A percentile compares a stretch with the other conserved stretches of the same genome.
These are phyloP conservation scores for Nemopilema nomurai DNA, from an alignment of 30 jellyfish, hydroid and myxozoan species.

Conservation along the genomic window DNA sequence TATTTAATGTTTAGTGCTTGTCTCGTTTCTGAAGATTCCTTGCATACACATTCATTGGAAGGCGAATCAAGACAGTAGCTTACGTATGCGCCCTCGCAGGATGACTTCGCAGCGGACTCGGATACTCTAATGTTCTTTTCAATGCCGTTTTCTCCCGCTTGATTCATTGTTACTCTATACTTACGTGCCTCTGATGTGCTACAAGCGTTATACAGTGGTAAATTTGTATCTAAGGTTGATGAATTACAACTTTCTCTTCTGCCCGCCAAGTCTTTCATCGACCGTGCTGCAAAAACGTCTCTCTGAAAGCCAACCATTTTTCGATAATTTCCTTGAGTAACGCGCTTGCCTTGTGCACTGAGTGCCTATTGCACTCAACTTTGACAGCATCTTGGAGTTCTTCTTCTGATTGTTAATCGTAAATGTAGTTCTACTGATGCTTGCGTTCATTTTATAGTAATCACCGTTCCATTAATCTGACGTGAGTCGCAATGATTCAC, in stretches of 20 bases:
- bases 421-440: background rate
- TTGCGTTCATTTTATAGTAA: slow-evolving; percentile 1
- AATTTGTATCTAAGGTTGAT: background rate
- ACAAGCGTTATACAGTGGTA: background rate
- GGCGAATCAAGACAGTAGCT: no score
- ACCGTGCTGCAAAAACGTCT: background rate
- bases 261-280: background rate
- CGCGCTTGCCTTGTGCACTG: background rate
- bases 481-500: background rate
- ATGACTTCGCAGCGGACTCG: no score
- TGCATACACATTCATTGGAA: background rate
- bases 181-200: background rate
- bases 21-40: background rate
- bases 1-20: background rate
- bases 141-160: background rate
- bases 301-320: slow-evolving; percentile 19
- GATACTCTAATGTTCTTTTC: background rate
- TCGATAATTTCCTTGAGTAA: background rate
- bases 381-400: slow-evolving; percentile 3
- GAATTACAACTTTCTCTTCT: background rate
- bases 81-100: no score
- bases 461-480: slow-evolving; percentile 6
- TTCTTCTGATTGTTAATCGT: slow-evolving; percentile 1
- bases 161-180: background rate
- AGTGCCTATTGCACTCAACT: background rate